These are phyloP conservation scores for Onychomys torridus DNA, from an alignment of 2,797 vertebrate species.

Conservation along the genomic window DNA sequence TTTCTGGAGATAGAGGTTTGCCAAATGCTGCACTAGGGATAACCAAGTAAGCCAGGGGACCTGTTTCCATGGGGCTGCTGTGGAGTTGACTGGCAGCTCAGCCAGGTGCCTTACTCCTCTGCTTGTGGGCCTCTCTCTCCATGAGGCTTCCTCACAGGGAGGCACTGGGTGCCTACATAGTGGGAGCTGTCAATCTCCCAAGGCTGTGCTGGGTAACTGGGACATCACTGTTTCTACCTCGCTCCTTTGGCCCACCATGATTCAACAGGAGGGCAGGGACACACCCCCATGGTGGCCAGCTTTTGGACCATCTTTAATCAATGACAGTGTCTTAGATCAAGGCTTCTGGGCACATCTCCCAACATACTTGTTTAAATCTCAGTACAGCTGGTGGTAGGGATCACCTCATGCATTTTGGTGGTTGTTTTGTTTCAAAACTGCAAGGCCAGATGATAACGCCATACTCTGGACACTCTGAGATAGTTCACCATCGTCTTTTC, in stretches of 20 bases:
- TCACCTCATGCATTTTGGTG: not conserved
- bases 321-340: not conserved
- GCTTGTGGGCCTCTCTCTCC: not conserved
- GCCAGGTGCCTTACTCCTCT: not conserved
- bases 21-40: not conserved
- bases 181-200: not conserved
- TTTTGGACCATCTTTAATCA: not conserved
- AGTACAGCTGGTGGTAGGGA: not conserved
- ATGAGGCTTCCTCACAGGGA: not conserved
- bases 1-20: not conserved
- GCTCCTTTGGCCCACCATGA: not conserved
- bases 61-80: not conserved
- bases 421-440: constrained; percentile 30
- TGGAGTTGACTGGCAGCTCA: not conserved
- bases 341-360: not conserved
- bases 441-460: not conserved
- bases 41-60: not conserved
- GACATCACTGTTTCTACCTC: not conserved
- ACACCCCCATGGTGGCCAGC: not conserved
- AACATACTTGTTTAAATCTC: not conserved
- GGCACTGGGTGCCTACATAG: not conserved
- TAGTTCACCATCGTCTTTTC: not conserved
- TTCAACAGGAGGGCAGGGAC: not conserved
- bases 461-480: not conserved
- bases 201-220: not conserved